Percentiles rank a stretch among this genome's conserved stretches.
These are phyloP conservation scores for Girardia tigrina DNA, from an alignment of 2,888 invertebrate genomes.

Conservation along the genomic window DNA sequence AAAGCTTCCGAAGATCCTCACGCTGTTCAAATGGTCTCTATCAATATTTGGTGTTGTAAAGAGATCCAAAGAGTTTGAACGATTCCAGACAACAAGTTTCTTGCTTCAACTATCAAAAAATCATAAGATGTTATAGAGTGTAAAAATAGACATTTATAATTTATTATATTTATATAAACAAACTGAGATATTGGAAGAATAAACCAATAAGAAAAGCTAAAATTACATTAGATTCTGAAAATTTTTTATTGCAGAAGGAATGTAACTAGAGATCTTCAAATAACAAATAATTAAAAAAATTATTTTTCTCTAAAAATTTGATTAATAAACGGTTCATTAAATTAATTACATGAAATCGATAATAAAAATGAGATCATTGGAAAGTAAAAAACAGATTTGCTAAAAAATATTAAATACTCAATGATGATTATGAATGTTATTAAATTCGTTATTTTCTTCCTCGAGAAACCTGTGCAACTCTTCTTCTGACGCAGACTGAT, in stretches of 20 bases:
- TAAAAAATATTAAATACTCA: not conserved
- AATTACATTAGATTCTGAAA: constrained; percentile 7
- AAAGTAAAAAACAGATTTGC: not conserved
- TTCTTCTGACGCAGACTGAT: constrained; percentile 6
- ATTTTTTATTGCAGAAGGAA: not conserved
- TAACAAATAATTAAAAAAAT: not conserved
- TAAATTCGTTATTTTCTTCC: constrained; percentile 23
- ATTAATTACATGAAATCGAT: not conserved
- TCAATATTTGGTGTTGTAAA: no score
- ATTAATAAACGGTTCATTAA: not conserved
- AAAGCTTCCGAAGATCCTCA: no score
- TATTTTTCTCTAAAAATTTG: not conserved
- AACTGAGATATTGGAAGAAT: constrained; percentile 23
- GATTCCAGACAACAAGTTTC: no score
- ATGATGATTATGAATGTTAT: constrained; percentile 10
- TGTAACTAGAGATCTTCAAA: not conserved
- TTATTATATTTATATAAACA: constrained; percentile 7
- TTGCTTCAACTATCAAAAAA: no score
- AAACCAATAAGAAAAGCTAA: constrained; percentile 20
- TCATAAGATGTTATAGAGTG: no score
- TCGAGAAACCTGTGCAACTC: not conserved
- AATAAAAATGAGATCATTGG: constrained; percentile 6
- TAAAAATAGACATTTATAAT: no score
- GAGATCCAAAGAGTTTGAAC: no score
- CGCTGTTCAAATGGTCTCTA: no score